Base-by-base conservation (phyloP, 2,113 vertebrate genomes). In the Upupa epops region DNA sequence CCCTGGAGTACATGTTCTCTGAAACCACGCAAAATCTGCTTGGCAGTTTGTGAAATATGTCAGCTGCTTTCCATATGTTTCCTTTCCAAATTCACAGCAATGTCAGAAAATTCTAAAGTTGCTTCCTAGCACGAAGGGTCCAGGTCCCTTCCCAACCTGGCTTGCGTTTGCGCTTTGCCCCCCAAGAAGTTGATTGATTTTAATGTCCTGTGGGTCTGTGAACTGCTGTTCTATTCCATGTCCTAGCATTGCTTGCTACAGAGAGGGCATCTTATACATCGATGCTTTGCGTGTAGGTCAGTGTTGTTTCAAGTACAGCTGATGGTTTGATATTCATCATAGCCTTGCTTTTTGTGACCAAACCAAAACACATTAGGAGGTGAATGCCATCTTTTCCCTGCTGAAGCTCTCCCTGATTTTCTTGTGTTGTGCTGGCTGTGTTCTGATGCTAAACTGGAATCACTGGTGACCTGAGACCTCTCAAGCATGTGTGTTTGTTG, bases 51-150 rank as follows among this genome's bases (percentile, higher is more conserved):
- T 95, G 92, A 87, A 92, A n/a, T 37, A 5, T 59, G 81, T 95
- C 89, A 46, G 76, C 88, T 95, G 90, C 6, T 90, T 94, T 87
- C 92, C 94, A 87, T 93, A 90, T 94, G 95, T 68, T 93, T 86
- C 56, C 81, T 51, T 94, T 94, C 78, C 65, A 46, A 82, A 70
- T 49, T 83, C 60, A 19, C 4, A 9, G 52, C 72, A 0, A 37
- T 16, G 78, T 92, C 88, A 92, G 86, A 83, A 91, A 88, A 93
- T 59, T 46, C 25, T 46, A 26, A 69, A 73, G 86, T 56, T 34
- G 34, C 48, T 86, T 88, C 73, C 74, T 22, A 0, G 9, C 2
- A 0, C 76, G 14, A 45, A 73, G 70, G 74, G 60, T 37, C 19
- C 4, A 2, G 40, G 54, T 85, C 29, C 46, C 26, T 70, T 65